Evolutionary conservation across 2,797 vertebrate species (phyloP).

Genomic region (Gallinago stenura): DNA sequence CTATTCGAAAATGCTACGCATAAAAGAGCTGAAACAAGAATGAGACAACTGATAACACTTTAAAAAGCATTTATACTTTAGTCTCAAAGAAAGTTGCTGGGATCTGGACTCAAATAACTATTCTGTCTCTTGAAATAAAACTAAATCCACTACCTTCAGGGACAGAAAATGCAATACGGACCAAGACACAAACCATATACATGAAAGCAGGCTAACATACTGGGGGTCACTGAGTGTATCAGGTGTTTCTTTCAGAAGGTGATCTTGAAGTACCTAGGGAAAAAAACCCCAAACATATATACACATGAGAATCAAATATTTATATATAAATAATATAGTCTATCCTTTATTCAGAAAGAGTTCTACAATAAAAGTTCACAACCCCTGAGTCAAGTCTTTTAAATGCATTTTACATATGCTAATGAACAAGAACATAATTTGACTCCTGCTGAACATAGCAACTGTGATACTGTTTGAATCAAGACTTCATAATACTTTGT

Average conservation of each 20-base stretch:
- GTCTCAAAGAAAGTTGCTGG: background rate
- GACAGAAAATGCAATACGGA: background rate
- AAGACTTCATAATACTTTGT: background rate
- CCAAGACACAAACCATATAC: background rate
- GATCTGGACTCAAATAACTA: background rate
- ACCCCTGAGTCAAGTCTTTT: background rate
- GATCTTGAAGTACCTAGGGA: slow-evolving; percentile 89
- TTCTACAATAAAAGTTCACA: background rate
- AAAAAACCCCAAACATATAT: background rate
- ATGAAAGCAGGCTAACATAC: slow-evolving; percentile 80
- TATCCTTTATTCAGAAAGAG: background rate
- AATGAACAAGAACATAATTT: background rate
- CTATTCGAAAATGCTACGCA: background rate
- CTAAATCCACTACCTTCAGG: background rate
- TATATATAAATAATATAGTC: background rate
- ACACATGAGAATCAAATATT: background rate
- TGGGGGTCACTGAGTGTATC: slow-evolving; percentile 94
- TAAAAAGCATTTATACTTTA: background rate
- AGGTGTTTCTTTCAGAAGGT: slow-evolving; percentile 93
- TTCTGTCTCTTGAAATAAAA: background rate
- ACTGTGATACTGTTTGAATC: background rate
- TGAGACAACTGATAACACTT: background rate
- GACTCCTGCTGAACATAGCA: background rate
- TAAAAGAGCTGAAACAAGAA: background rate
- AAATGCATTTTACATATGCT: background rate